Base-by-base conservation (phyloP, 2,797 vertebrate genomes). In the Garrulus glandarius region DNA sequence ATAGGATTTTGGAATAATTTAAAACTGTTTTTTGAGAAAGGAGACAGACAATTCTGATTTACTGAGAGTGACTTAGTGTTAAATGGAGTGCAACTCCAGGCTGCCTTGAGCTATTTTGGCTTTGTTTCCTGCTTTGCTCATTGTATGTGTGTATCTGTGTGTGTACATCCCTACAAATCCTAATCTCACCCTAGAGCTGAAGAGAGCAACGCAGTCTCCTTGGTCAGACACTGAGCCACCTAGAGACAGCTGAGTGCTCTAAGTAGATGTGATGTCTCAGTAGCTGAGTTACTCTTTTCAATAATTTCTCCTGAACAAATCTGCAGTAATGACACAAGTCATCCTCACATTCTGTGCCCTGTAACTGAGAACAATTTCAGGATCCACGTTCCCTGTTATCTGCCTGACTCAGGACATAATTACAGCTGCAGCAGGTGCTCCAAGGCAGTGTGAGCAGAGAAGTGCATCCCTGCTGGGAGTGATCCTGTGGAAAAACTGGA, bases 71-170 rank as follows among this genome's bases (percentile, higher is more conserved):
- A 93, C 94, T 95, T 94, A 65, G 92, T 92, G 72, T 88, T 96
- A 93, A 93, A 84, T 84, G 76, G 72, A 87, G 79, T 90, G 68
- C 91, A 93, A 14, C 68, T 79, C 84, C 47, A 70, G 59, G 76
- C 84, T 94, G 95, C 93, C 94, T 85, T 87, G 87, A 94, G 91
- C 94, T 67, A 22, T 97, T 89, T 52, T 95, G 94, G 92, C 87
- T 92, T 89, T 7, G 26, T 87, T 95, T 91, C 89, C 74, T 63
- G 46, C 89, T 91, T 91, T 93, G 61, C 87, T 93, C 55, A 3
- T 34, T 69, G 82, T 34, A 3, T 56, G 57, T 85, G 72, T 64
- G 76, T 77, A 36, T 77, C 61, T 86, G n/a, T 87, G 77, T 76
- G 57, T 36, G 65, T 20, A 18, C 65, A 63, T 32, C 88, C 41